These are phyloP conservation scores for Luperina testacea DNA, from an alignment of 2,888 invertebrate species.

Conservation along the genomic window DNA sequence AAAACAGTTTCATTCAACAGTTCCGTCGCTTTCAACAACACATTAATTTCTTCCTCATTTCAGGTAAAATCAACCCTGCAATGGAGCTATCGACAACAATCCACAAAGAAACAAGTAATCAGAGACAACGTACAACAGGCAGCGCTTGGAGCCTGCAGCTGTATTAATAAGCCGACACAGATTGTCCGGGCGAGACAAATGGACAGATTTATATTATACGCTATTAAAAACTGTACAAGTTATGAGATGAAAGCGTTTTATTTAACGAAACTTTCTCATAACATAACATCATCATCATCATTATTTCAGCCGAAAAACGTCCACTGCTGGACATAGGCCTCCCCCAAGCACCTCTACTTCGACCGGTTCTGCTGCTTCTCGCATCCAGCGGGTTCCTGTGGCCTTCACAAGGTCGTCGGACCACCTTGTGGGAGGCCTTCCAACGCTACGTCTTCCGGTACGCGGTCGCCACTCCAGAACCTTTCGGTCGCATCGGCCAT, in stretches of 20 bases:
- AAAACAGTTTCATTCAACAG: background rate
- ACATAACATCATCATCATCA: too few species aligned
- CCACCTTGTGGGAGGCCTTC: too few species aligned
- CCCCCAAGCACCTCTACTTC: too few species aligned
- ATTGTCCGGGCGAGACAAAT: conserved; percentile 75
- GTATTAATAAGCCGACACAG: conserved; percentile 71
- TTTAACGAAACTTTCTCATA: background rate
- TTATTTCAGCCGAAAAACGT: too few species aligned
- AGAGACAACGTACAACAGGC: conserved; percentile 30
- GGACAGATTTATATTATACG: conserved; percentile 75
- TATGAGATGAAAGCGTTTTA: conserved; percentile 37
- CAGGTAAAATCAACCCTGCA: conserved; percentile 36
- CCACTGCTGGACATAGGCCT: too few species aligned
- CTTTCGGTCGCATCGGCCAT: background rate
- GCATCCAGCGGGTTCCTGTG: too few species aligned
- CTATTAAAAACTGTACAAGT: conserved; percentile 68
- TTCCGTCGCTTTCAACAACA: background rate
- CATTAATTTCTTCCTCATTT: background rate
- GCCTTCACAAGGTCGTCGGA: too few species aligned
- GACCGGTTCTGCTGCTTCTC: too few species aligned
- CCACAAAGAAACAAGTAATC: conserved; percentile 38
- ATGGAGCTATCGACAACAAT: conserved; percentile 29
- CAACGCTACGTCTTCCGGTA: too few species aligned
- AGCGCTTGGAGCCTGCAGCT: conserved; percentile 35
- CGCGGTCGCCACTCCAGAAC: background rate